phyloP scores from a whole-genome alignment of 2,888 invertebrate genomes.

The Zelleria hepariella region DNA sequence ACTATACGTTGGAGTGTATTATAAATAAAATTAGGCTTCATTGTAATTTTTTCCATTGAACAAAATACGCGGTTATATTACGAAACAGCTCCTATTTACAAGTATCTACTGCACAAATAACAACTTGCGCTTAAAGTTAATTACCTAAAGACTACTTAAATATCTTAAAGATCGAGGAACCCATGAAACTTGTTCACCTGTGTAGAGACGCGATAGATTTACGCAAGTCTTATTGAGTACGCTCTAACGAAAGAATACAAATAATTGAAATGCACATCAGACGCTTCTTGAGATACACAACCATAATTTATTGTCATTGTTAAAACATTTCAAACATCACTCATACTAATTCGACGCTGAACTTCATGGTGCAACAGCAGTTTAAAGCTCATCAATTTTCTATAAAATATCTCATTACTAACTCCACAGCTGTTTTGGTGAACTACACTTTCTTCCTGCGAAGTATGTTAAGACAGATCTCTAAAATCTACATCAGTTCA shows the following conservation, averaged over 20 bases:
- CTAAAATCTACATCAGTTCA: not conserved
- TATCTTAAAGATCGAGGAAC: no score
- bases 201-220: no score
- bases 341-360: slow-evolving; percentile 44
- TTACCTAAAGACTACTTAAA: no score
- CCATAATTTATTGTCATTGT: slow-evolving; percentile 28
- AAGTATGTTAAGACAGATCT: not conserved
- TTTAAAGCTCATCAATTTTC: slow-evolving; percentile 42
- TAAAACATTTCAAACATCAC: slow-evolving; percentile 42
- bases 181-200: no score
- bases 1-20: not conserved
- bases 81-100: no score
- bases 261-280: not conserved
- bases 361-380: slow-evolving; percentile 25
- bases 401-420: slow-evolving; percentile 48
- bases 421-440: not conserved
- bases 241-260: not conserved
- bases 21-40: not conserved
- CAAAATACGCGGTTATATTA: not conserved
- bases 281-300: not conserved
- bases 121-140: not conserved
- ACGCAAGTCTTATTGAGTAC: not conserved
- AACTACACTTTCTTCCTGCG: not conserved
- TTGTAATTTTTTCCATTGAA: not conserved
- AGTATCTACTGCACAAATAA: not conserved